A percentile compares a stretch with the other conserved stretches of the same genome.
Conservation (phyloP, 64 coral and sea anemone genomes). For the Porites australiensis region DNA sequence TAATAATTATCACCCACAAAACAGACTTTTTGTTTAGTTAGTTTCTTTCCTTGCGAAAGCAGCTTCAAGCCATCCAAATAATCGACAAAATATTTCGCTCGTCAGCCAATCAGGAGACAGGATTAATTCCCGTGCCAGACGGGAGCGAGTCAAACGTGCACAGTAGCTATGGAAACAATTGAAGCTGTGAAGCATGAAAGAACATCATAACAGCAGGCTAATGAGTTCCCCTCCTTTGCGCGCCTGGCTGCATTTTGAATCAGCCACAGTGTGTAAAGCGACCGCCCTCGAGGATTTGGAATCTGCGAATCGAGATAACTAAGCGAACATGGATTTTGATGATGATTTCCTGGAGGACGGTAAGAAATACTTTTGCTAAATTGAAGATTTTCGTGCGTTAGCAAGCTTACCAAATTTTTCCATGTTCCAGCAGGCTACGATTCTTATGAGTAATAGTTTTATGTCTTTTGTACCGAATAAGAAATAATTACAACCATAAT, state of each 20-base stretch:
- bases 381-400: too few relatives aligned
- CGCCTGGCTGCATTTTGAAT: constrained; percentile 7
- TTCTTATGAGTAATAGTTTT: too few relatives aligned
- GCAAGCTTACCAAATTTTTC: too few relatives aligned
- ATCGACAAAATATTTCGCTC: background rate
- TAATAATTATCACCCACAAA: background rate
- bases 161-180: constrained; percentile 14
- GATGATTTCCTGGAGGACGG: background rate
- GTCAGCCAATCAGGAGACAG: background rate
- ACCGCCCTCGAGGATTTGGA: background rate
- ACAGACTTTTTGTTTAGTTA: background rate
- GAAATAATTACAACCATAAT: too few relatives aligned
- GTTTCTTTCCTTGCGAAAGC: background rate
- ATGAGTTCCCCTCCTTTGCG: constrained; percentile 18
- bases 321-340: constrained; percentile 15
- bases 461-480: too few relatives aligned
- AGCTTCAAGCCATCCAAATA: background rate
- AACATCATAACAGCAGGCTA: background rate
- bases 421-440: too few relatives aligned
- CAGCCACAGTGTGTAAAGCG: background rate
- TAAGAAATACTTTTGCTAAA: background rate
- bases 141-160: background rate
- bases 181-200: background rate
- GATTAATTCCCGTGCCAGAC: background rate
- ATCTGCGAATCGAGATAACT: background rate